phyloP scores from a whole-genome alignment of 2,797 vertebrate species.

The Enteromius paludinosus region DNA sequence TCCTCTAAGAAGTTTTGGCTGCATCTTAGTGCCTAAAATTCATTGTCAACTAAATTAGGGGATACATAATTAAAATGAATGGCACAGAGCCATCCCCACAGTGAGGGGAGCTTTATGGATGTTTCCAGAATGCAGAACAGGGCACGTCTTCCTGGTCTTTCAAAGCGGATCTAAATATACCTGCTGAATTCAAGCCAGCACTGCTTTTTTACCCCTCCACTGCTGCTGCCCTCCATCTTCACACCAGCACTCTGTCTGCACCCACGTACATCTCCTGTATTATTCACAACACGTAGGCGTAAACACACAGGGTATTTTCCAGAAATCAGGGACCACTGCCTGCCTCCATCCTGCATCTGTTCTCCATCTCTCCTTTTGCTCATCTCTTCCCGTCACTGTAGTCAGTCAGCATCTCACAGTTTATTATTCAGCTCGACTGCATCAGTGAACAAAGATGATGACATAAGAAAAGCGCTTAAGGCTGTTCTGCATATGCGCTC shows the following conservation, averaged over 20 bases:
- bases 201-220: conserved; percentile 52
- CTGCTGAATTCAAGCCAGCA: conserved; percentile 46
- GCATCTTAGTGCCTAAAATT: conserved; percentile 17
- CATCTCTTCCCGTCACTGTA: conserved; percentile 26
- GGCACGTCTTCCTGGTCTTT: conserved; percentile 21
- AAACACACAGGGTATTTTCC: conserved; percentile 62
- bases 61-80: conserved; percentile 29
- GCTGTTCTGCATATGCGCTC: conserved; percentile 22
- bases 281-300: conserved; percentile 63
- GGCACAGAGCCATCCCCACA: conserved; percentile 31
- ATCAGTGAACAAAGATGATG: conserved; percentile 26
- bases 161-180: conserved; percentile 49
- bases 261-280: conserved; percentile 61
- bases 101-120: conserved; percentile 15
- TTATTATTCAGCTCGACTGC: conserved; percentile 11
- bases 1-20: conserved; percentile 26
- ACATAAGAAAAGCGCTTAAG: conserved; percentile 2
- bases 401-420: background rate
- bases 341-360: conserved; percentile 26
- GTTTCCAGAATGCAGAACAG: conserved; percentile 26
- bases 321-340: conserved; percentile 35
- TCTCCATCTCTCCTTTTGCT: conserved; percentile 56
- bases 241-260: conserved; percentile 57
- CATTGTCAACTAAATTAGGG: conserved; percentile 20
- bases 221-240: conserved; percentile 55